A percentile compares a stretch with the other conserved stretches of the same genome.
Evolutionary conservation across 37 sponge, comb jelly and placozoan genomes (phyloP).

Genomic region (Cladorhizidae sp.): DNA sequence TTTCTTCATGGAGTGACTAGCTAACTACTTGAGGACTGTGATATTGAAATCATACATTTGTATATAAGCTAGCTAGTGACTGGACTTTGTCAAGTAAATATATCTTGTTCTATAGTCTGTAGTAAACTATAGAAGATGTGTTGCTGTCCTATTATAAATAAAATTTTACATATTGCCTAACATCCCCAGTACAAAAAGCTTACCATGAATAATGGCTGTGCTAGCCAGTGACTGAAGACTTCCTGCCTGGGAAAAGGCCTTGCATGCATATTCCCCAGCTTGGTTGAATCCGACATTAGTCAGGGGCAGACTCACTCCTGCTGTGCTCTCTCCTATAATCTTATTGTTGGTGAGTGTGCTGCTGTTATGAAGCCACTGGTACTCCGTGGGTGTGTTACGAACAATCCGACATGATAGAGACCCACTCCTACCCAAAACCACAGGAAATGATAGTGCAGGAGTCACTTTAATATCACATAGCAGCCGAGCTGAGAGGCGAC

Average conservation of each 20-base stretch:
- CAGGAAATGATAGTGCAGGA: not conserved
- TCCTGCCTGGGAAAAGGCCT: conserved; percentile 23
- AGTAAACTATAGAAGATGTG: too few relatives aligned
- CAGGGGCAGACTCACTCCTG: not conserved
- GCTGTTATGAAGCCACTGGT: conserved; percentile 62
- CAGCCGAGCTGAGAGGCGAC: not conserved
- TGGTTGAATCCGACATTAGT: conserved; percentile 5
- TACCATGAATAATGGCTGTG: conserved; percentile 36
- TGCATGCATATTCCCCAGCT: conserved; percentile 56
- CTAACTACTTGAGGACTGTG: too few relatives aligned
- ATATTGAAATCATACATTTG: too few relatives aligned
- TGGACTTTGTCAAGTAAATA: too few relatives aligned
- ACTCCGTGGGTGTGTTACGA: conserved; percentile 28
- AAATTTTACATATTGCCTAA: too few relatives aligned
- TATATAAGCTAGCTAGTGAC: too few relatives aligned
- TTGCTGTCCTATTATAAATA: too few relatives aligned
- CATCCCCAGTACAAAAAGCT: too few relatives aligned
- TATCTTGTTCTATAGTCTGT: too few relatives aligned
- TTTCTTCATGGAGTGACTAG: too few relatives aligned
- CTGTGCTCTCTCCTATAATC: not conserved
- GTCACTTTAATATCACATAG: conserved; percentile 8
- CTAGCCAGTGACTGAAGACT: conserved; percentile 23
- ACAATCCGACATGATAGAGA: conserved; percentile 5
- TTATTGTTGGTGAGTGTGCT: not conserved
- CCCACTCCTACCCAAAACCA: conserved; percentile 3